phyloP scores from a whole-genome alignment of 2,113 vertebrate genomes.

The Semicossyphus pulcher region DNA sequence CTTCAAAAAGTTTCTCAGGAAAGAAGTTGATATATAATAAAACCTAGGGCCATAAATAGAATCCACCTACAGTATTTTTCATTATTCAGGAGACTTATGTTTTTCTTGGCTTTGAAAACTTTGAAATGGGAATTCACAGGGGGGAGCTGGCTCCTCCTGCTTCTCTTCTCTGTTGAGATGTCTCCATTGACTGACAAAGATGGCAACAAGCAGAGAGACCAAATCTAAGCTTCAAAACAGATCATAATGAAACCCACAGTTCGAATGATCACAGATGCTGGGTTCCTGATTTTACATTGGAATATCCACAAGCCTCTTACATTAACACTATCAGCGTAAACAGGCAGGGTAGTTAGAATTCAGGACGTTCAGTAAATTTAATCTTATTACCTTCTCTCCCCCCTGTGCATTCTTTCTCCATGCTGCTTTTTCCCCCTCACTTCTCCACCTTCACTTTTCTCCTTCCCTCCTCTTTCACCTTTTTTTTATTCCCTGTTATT shows the following conservation, averaged over 20 bases:
- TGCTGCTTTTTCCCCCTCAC: neutral
- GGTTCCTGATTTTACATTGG: neutral
- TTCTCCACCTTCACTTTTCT: neutral
- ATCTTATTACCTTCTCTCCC: neutral
- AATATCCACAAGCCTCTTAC: neutral
- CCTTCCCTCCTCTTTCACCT: neutral
- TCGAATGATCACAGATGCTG: neutral
- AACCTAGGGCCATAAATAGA: no score
- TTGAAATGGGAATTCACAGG: neutral
- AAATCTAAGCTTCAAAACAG: neutral
- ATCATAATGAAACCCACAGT: neutral
- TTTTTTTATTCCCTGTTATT: neutral
- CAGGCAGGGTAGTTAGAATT: conserved; percentile 2
- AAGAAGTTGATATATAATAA: no score
- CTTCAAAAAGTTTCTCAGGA: no score
- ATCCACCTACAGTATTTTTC: neutral
- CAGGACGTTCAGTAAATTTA: conserved; percentile 16
- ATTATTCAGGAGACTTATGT: neutral
- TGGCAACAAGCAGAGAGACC: neutral
- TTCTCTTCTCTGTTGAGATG: neutral
- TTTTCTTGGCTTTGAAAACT: neutral
- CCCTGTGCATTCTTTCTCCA: neutral
- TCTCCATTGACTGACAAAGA: conserved; percentile 15
- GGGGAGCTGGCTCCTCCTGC: neutral
- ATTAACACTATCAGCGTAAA: neutral